A percentile compares a stretch with the other conserved stretches of the same genome.
These are phyloP conservation scores for Berghia stephanieae DNA, from an alignment of 1,140 invertebrate species.

Conservation along the genomic window DNA sequence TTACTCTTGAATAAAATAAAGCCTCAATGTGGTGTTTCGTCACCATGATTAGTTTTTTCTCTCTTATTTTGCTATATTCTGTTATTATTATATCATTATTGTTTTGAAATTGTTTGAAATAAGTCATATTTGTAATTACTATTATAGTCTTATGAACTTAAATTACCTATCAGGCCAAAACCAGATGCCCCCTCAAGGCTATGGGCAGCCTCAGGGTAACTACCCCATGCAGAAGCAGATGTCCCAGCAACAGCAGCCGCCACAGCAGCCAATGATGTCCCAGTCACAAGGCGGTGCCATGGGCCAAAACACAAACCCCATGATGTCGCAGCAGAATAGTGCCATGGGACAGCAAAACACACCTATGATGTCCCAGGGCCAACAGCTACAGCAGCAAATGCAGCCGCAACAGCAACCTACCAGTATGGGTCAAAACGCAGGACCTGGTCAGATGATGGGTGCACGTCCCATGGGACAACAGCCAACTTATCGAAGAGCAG, in stretches of 20 bases:
- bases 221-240: constrained; percentile 24
- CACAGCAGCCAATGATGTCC: constrained; percentile 20
- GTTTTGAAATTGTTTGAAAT: neutral
- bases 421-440: constrained; percentile 10
- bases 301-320: constrained; percentile 10
- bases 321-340: constrained; percentile 13
- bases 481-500: constrained; percentile 17
- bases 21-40: neutral
- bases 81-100: neutral
- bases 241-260: constrained; percentile 16
- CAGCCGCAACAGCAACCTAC: constrained; percentile 22
- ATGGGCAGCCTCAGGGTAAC: constrained; percentile 22
- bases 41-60: neutral
- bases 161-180: neutral
- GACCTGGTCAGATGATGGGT: constrained; percentile 23
- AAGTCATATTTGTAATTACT: neutral
- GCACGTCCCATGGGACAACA: constrained; percentile 14
- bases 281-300: neutral
- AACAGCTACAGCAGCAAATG: neutral
- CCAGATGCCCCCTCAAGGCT: neutral
- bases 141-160: neutral
- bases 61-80: neutral
- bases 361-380: constrained; percentile 24
- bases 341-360: neutral
- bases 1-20: neutral